A percentile compares a stretch with the other conserved stretches of the same genome.
Evolutionary conservation across 2,113 vertebrate species (phyloP).

Genomic region (Gambusia holbrooki): DNA sequence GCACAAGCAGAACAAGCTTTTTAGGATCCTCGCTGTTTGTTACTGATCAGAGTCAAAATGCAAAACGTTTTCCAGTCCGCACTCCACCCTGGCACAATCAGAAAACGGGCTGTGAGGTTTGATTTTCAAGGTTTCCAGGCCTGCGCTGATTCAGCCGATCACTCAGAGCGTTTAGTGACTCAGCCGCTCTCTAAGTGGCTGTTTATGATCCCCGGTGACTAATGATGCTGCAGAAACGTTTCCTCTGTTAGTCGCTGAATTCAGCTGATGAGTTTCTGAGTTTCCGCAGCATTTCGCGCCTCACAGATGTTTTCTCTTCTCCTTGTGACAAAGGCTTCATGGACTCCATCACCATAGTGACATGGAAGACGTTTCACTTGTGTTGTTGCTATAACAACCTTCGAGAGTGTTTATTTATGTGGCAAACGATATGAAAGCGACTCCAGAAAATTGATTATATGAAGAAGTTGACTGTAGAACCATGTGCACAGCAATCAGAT

Average conservation of each 20-base stretch:
- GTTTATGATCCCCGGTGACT: neutral
- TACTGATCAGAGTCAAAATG: conserved; percentile 21
- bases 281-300: neutral
- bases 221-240: neutral
- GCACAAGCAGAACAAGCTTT: conserved; percentile 7
- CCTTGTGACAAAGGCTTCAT: conserved; percentile 23
- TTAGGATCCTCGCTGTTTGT: conserved; percentile 15
- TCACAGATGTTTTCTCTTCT: conserved; percentile 32
- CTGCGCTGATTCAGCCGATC: conserved; percentile 5
- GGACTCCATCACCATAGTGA: conserved; percentile 70
- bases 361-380: conserved; percentile 41
- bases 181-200: neutral
- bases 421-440: conserved; percentile 14
- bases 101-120: neutral
- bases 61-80: conserved; percentile 20
- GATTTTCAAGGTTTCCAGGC: conserved; percentile 2
- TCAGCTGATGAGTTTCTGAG: neutral
- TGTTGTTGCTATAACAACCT: conserved; percentile 68
- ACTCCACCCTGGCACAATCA: neutral
- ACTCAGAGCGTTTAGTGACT: neutral
- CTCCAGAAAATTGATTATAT: neutral
- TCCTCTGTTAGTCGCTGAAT: neutral
- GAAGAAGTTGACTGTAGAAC: conserved; percentile 5
- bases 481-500: neutral
- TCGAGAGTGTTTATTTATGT: conserved; percentile 49